phyloP scores from a whole-genome alignment of 2,797 vertebrate species.

The Enteromius anoplus region DNA sequence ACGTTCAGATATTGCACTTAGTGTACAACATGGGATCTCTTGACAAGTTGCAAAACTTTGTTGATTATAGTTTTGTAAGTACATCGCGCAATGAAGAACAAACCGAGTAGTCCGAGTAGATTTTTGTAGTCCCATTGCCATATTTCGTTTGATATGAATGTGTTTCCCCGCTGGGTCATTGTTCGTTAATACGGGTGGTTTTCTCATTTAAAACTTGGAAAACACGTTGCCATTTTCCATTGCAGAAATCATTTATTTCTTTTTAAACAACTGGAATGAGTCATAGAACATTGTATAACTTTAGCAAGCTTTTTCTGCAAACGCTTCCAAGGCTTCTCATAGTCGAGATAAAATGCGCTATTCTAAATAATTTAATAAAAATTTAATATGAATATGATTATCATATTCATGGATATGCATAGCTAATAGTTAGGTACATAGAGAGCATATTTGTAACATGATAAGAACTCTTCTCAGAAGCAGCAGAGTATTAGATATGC shows the following conservation, averaged over 20 bases:
- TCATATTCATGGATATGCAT: neutral
- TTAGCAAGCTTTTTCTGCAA: neutral
- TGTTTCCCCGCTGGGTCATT: neutral
- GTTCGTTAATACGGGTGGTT: neutral
- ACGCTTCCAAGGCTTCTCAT: constrained; percentile 1
- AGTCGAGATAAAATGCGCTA: neutral
- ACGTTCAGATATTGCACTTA: neutral
- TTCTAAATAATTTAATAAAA: neutral
- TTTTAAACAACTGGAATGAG: constrained; percentile 14
- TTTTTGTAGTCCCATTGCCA: neutral
- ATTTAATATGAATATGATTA: too few relatives aligned
- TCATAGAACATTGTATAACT: neutral
- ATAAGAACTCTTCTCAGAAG: neutral
- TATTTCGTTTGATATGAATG: neutral
- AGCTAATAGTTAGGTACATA: neutral
- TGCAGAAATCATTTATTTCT: neutral
- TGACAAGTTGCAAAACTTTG: neutral
- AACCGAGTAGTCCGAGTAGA: too few relatives aligned
- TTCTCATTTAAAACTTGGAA: constrained; percentile 8
- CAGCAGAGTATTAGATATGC: neutral
- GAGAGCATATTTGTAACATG: neutral
- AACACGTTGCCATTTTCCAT: neutral
- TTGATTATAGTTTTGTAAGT: neutral
- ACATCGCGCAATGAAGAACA: neutral
- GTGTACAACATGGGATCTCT: neutral